A percentile compares a stretch with the other conserved stretches of the same genome.
phyloP scores from a whole-genome alignment of 2,113 vertebrate species.

The Gulo gulo region DNA sequence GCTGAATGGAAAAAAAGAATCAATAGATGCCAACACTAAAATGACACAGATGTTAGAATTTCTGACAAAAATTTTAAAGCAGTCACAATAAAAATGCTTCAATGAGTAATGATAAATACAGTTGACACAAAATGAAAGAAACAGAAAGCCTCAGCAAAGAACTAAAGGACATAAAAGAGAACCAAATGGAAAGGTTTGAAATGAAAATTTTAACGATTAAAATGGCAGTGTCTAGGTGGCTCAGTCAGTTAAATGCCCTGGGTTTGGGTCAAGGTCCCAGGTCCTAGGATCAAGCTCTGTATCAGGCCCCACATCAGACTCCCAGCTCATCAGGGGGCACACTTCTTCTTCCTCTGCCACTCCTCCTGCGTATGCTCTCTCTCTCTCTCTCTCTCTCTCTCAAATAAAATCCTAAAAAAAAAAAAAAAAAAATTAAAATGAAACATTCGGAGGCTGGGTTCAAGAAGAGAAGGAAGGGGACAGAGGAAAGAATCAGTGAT shows the following conservation, averaged over 20 bases:
- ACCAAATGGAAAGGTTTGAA: neutral
- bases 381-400: no score
- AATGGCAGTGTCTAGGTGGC: neutral
- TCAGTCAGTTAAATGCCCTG: no score
- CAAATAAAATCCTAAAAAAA: neutral
- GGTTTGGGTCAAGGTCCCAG: no score
- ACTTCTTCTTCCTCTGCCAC: no score
- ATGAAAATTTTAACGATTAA: neutral
- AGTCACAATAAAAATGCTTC: neutral
- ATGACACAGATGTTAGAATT: neutral
- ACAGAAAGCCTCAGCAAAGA: neutral
- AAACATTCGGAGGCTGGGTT: neutral
- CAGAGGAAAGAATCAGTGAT: neutral
- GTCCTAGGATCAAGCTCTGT: no score
- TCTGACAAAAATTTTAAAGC: neutral
- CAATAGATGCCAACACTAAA: neutral
- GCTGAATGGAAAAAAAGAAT: neutral
- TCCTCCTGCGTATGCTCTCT: no score
- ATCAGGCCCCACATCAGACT: no score
- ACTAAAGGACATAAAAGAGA: neutral
- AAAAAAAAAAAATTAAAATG: neutral
- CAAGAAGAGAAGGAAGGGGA: neutral
- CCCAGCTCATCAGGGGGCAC: no score
- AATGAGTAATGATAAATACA: neutral
- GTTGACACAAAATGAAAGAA: neutral